Evolutionary conservation across 2,888 invertebrate species (phyloP), one percentile per base, ranked within the genome.

Genomic region (Tetranychus truncatus): DNA sequence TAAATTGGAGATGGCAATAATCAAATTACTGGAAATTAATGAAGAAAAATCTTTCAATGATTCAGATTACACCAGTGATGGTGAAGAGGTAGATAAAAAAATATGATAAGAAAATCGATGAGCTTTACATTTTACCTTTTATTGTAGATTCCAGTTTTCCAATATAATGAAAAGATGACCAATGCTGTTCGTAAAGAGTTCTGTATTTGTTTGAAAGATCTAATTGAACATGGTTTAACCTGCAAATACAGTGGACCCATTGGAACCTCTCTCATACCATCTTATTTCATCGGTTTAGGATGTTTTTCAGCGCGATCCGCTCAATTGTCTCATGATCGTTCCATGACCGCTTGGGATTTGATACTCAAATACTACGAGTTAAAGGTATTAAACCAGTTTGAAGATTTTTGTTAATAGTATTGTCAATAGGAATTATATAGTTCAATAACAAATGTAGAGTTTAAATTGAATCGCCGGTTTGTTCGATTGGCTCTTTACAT

Each of bases 321-420:
- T 24, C 66, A 74, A 72, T 65, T 74, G 6, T 69, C 77, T 21
- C 72, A 55, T 74, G 66, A 77, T 72, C 84, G 87, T 65, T 82
- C 83, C 78, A 88, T 91, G 85, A 97, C 99, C 83, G 91, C 92
- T 74, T 99, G 99, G 99, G 94, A 97, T 82, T 86, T 99, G 24
- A 88, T 99, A 78, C 82, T 95, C 46, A 91, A 91, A 80, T 99
- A 94, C 83, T 99, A 97, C 82, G 90, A 93, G 78, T 85, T 94
- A 77, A 97, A 96, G 84, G 84, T 84, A 78, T 15, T 55, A 2
- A 55, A 6, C 6, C 0, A 6, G 11, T 55, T 55, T 55, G 34
- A 34, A 3, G 34, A 5, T 34, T 34, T 34, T 34, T 34, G 34
- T 3, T 34, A 0, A 34, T 34, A 34, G 34, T 34, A 34, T 34